These are phyloP conservation scores for Charadrius vociferus DNA, from an alignment of 2,113 vertebrate species.

Conservation along the genomic window DNA sequence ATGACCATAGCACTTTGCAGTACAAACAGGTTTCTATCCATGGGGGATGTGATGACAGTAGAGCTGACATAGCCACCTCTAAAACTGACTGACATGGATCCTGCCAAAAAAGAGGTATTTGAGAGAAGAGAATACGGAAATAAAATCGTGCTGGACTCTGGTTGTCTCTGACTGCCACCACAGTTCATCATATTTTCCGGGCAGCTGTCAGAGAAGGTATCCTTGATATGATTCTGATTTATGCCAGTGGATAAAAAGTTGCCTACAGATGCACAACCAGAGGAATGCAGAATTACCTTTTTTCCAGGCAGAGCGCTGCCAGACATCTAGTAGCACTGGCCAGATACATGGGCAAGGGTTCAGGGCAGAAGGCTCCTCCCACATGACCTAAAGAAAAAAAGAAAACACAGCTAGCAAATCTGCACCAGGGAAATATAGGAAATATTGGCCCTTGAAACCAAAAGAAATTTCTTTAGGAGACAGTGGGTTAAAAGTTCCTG, in stretches of 20 bases:
- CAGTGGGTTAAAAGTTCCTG: not conserved
- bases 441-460: not conserved
- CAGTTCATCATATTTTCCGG: not conserved
- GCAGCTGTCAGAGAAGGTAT: not conserved
- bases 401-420: not conserved
- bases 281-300: not conserved
- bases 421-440: not conserved
- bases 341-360: not conserved
- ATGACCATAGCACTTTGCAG: not conserved
- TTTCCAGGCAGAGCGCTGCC: not conserved
- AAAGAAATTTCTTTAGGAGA: not conserved
- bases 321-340: not conserved
- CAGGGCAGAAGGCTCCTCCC: not conserved
- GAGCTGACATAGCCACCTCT: not conserved
- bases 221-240: not conserved
- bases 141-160: not conserved
- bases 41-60: not conserved
- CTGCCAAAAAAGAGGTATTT: fast-evolving
- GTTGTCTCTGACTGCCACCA: not conserved
- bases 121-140: not conserved
- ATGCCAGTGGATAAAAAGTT: not conserved
- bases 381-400: not conserved
- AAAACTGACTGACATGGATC: not conserved
- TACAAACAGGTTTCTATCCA: not conserved
- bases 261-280: not conserved